Evolutionary conservation across 1,140 invertebrate species (phyloP).

Genomic region (Drosophila repleta): DNA sequence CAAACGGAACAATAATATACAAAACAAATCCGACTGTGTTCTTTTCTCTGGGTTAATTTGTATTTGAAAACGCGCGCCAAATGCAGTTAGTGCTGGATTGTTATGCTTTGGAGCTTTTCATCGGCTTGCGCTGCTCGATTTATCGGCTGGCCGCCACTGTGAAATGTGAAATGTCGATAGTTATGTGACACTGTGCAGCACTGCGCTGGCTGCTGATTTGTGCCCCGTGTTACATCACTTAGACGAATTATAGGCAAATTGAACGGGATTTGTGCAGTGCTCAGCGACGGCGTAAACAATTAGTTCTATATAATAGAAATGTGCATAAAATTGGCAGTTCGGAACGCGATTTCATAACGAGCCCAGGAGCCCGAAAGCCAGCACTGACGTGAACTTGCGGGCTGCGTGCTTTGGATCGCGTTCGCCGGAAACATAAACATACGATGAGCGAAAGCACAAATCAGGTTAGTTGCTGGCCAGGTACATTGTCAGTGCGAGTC

Average conservation of each 20-base stretch:
- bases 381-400: slow-evolving; percentile 25
- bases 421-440: slow-evolving; percentile 54
- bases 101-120: slow-evolving; percentile 7
- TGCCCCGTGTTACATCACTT: slow-evolving; percentile 58
- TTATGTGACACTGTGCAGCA: not conserved
- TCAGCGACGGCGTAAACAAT: slow-evolving; percentile 18
- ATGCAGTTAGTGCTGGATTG: not conserved
- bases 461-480: slow-evolving; percentile 72
- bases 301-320: slow-evolving; percentile 26
- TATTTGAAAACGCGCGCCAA: slow-evolving; percentile 17
- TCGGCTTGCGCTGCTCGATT: not conserved
- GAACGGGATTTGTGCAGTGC: slow-evolving; percentile 27
- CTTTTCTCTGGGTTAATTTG: not conserved
- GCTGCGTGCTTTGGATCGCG: slow-evolving; percentile 46
- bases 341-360: slow-evolving; percentile 43
- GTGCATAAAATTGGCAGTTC: slow-evolving; percentile 33
- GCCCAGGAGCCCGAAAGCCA: slow-evolving; percentile 7
- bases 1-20: slow-evolving; percentile 70
- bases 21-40: slow-evolving; percentile 1
- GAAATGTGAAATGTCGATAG: not conserved
- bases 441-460: slow-evolving; percentile 77
- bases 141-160: slow-evolving; percentile 32
- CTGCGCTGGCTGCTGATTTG: slow-evolving; percentile 27
- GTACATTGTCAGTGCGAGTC: slow-evolving; percentile 19
- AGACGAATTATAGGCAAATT: slow-evolving; percentile 51